A percentile compares a stretch with the other conserved stretches of the same genome.
These are phyloP conservation scores for Ylistrum balloti DNA, from an alignment of 1,140 invertebrate species.

Conservation along the genomic window DNA sequence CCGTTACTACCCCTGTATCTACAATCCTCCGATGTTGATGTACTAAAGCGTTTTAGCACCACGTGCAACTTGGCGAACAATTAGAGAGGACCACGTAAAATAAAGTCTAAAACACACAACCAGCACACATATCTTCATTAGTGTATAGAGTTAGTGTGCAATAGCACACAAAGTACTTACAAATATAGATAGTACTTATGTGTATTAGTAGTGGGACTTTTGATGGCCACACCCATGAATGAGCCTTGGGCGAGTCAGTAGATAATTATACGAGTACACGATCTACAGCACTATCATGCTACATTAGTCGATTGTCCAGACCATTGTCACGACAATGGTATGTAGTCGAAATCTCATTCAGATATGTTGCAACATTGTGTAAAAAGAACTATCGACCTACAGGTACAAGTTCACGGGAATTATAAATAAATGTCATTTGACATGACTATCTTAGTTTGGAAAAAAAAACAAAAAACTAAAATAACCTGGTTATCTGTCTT, in stretches of 20 bases:
- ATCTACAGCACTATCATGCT: background rate
- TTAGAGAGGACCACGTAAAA: background rate
- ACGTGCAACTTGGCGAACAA: background rate
- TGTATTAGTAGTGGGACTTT: background rate
- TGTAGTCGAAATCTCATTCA: background rate
- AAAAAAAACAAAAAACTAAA: too few species aligned
- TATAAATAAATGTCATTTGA: too few species aligned
- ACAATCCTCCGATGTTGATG: background rate
- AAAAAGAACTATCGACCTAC: too few species aligned
- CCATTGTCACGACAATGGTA: background rate
- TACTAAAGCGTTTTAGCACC: background rate
- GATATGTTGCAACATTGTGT: too few species aligned
- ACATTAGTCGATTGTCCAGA: background rate
- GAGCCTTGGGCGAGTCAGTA: background rate
- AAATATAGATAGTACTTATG: background rate
- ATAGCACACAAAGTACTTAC: background rate
- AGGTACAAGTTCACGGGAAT: too few species aligned
- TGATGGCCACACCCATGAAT: constrained; percentile 15
- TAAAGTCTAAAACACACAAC: background rate
- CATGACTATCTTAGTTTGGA: too few species aligned
- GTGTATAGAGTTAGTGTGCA: background rate
- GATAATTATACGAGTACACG: background rate
- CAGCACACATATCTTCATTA: background rate
- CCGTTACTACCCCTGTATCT: background rate
- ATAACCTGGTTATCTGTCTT: too few species aligned